Evolutionary conservation across 2,888 invertebrate genomes (phyloP).

Genomic region (Acleris literana): DNA sequence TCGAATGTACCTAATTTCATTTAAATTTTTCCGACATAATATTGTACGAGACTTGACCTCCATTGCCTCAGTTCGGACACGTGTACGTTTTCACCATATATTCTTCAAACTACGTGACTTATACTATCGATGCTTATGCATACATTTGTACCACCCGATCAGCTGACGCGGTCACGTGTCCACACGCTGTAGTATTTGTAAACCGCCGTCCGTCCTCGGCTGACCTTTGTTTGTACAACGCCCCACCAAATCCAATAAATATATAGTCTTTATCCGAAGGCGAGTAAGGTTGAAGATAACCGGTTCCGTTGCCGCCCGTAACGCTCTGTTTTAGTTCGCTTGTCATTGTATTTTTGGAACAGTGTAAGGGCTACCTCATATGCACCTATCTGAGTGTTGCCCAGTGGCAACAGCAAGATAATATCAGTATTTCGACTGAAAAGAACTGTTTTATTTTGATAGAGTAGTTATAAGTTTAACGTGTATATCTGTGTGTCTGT

Average conservation of each 20-base stretch:
- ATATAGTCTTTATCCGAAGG: constrained; percentile 1
- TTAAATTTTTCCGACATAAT: too few species aligned
- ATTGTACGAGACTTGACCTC: too few species aligned
- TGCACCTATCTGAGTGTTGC: neutral
- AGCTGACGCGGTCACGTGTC: constrained; percentile 33
- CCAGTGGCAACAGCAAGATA: neutral
- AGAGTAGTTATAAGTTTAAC: too few species aligned
- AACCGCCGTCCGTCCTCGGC: constrained; percentile 24
- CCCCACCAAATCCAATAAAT: neutral
- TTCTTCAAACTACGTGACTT: too few species aligned
- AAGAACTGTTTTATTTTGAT: too few species aligned
- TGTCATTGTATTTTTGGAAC: constrained; percentile 28
- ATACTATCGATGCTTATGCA: too few species aligned
- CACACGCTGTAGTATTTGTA: constrained; percentile 29
- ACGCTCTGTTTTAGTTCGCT: constrained; percentile 27
- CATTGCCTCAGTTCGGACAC: too few species aligned
- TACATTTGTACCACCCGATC: constrained; percentile 2
- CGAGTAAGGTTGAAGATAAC: neutral
- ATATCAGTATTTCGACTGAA: too few species aligned
- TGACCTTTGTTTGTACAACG: constrained; percentile 36
- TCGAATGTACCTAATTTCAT: too few species aligned
- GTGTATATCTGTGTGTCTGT: too few species aligned
- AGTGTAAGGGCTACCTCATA: constrained; percentile 13
- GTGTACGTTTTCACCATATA: too few species aligned
- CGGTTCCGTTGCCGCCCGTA: constrained; percentile 16